Percentiles rank a stretch among this genome's conserved stretches.
Evolutionary conservation across 2,888 invertebrate genomes (phyloP).

Genomic region (Tortrix viridana): DNA sequence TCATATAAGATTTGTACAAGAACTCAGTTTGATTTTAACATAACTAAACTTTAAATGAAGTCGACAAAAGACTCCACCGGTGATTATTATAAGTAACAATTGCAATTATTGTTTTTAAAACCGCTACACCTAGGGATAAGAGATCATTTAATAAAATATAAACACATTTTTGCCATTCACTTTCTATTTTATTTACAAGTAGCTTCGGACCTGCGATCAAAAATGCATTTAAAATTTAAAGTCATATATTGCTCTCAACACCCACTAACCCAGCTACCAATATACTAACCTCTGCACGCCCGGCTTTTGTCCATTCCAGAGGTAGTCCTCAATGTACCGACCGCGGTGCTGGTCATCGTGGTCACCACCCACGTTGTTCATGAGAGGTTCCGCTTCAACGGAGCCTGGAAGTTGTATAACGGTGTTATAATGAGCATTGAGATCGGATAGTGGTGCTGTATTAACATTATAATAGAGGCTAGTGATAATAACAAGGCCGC

Average conservation of each 20-base stretch:
- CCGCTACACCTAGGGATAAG: neutral
- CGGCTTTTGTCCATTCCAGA: constrained; percentile 80
- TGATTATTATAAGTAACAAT: constrained; percentile 6
- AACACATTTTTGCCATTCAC: constrained; percentile 9
- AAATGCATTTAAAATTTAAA: constrained; percentile 1
- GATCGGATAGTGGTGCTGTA: neutral
- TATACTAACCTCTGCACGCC: constrained; percentile 73
- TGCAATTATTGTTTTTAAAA: neutral
- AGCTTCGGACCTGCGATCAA: neutral
- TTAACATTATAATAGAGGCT: neutral
- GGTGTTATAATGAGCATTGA: neutral
- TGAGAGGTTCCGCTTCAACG: constrained; percentile 90
- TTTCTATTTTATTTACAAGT: neutral
- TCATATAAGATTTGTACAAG: neutral
- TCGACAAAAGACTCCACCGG: constrained; percentile 20
- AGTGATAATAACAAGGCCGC: too few relatives aligned
- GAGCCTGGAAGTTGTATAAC: constrained; percentile 70
- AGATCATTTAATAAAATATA: neutral
- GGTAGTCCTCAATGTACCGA: constrained; percentile 79
- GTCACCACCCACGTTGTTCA: constrained; percentile 86
- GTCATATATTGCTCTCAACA: neutral
- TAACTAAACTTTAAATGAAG: constrained; percentile 6
- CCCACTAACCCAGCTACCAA: neutral
- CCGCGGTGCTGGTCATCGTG: constrained; percentile 69
- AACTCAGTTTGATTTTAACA: neutral